Evolutionary conservation across 2,113 vertebrate species (phyloP).

Genomic region (Sylvietta virens): DNA sequence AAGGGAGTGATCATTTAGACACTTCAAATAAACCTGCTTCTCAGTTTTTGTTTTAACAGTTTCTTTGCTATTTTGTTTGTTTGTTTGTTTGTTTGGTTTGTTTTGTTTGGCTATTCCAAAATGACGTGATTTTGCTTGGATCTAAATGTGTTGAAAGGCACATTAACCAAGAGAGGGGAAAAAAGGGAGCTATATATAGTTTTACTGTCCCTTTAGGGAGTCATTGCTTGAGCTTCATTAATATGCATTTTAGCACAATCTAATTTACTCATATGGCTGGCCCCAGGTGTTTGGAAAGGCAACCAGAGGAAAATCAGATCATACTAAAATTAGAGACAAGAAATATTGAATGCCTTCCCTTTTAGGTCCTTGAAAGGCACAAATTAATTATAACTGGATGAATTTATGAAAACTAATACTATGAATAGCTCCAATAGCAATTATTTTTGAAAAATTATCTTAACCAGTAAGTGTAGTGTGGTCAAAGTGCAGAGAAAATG

Average conservation of each 20-base stretch:
- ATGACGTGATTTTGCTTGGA: not conserved
- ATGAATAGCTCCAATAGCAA: not conserved
- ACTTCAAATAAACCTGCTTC: not conserved
- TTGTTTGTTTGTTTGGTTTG: not conserved
- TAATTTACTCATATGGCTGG: constrained; percentile 72
- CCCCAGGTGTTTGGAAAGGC: constrained; percentile 71
- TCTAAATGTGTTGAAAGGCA: constrained; percentile 50
- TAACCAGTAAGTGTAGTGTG: not conserved
- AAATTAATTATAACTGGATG: constrained; percentile 64
- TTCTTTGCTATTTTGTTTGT: not conserved
- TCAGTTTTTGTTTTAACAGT: not conserved
- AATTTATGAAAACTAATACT: constrained; percentile 53
- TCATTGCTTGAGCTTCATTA: constrained; percentile 69
- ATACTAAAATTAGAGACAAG: constrained; percentile 67
- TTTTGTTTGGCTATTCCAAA: not conserved
- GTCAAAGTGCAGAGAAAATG: not conserved
- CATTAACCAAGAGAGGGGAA: not conserved
- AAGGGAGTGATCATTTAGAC: not conserved
- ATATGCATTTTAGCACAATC: constrained; percentile 73
- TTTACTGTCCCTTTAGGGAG: constrained; percentile 59
- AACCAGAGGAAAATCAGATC: constrained; percentile 69
- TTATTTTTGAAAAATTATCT: constrained; percentile 54
- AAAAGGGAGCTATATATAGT: constrained; percentile 56
- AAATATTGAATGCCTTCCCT: constrained; percentile 61
- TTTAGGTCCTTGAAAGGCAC: constrained; percentile 68